A percentile compares a stretch with the other conserved stretches of the same genome.
Evolutionary conservation across 2,113 vertebrate species (phyloP).

Genomic region (Scortum barcoo): DNA sequence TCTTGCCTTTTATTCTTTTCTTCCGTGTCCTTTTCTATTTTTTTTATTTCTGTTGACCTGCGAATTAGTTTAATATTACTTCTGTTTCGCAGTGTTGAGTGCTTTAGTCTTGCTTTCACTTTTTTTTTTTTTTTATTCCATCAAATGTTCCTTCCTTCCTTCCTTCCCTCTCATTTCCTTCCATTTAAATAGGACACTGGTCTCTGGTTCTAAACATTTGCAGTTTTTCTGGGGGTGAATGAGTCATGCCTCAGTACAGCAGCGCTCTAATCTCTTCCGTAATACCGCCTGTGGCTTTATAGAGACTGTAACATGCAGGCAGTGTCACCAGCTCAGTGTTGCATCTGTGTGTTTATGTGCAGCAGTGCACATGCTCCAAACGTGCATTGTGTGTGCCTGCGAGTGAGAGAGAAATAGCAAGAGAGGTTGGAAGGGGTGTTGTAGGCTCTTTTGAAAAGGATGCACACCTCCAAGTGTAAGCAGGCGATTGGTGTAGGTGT

Average conservation of each 20-base stretch:
- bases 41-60: not conserved
- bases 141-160: conserved; percentile 10
- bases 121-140: not conserved
- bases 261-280: conserved; percentile 48
- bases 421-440: conserved; percentile 30
- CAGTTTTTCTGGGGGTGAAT: conserved; percentile 49
- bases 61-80: conserved; percentile 1
- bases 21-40: not conserved
- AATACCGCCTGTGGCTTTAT: conserved; percentile 38
- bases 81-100: not conserved
- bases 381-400: conserved; percentile 13
- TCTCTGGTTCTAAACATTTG: conserved; percentile 38
- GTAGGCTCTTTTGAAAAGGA: conserved; percentile 62
- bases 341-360: conserved; percentile 38
- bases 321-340: conserved; percentile 7
- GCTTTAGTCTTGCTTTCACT: not conserved
- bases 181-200: conserved; percentile 12
- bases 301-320: conserved; percentile 35
- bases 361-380: conserved; percentile 7
- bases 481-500: conserved; percentile 77
- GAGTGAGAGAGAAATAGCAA: conserved; percentile 3
- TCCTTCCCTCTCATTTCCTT: not conserved
- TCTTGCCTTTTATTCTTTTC: not conserved
- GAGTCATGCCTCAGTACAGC: conserved; percentile 57
- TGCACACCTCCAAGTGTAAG: conserved; percentile 60